Evolutionary conservation across 2,888 invertebrate genomes (phyloP).

Genomic region (Zygaena filipendulae): DNA sequence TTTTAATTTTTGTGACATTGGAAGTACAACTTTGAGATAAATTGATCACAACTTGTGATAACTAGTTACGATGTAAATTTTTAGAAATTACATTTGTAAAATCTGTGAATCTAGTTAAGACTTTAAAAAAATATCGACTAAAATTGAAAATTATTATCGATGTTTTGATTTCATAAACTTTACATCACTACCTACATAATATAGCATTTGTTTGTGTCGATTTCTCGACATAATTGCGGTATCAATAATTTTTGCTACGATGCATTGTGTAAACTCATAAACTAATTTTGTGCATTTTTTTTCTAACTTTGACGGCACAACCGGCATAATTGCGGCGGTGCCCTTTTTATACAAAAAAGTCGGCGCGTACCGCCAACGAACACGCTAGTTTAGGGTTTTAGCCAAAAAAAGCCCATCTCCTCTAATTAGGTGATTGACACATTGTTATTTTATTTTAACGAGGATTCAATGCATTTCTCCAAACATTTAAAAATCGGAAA

Average conservation of each 20-base stretch:
- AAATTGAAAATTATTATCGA: too few species aligned
- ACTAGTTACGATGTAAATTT: too few species aligned
- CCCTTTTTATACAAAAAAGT: slow-evolving; percentile 34
- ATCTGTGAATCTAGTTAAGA: too few species aligned
- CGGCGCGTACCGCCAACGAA: slow-evolving; percentile 20
- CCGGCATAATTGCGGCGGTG: slow-evolving; percentile 41
- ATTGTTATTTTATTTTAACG: slow-evolving; percentile 37
- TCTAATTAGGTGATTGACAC: slow-evolving; percentile 63
- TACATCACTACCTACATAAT: slow-evolving; percentile 25
- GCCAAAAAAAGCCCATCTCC: slow-evolving; percentile 34
- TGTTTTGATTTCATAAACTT: too few species aligned
- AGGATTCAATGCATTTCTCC: slow-evolving; percentile 23
- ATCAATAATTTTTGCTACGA: slow-evolving; percentile 35
- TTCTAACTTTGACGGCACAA: slow-evolving; percentile 21
- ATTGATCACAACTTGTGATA: too few species aligned
- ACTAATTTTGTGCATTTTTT: slow-evolving; percentile 50
- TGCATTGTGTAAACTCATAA: slow-evolving; percentile 60
- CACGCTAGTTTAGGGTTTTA: slow-evolving; percentile 28
- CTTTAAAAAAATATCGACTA: too few species aligned
- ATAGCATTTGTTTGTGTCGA: slow-evolving; percentile 51
- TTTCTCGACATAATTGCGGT: slow-evolving; percentile 50
- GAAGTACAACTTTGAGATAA: too few species aligned
- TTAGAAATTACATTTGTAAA: too few species aligned
- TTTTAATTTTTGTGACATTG: too few species aligned
- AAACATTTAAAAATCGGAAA: too few species aligned